Base-by-base conservation (phyloP, 2,797 vertebrate species). In the Amphiprion clarkii region DNA sequence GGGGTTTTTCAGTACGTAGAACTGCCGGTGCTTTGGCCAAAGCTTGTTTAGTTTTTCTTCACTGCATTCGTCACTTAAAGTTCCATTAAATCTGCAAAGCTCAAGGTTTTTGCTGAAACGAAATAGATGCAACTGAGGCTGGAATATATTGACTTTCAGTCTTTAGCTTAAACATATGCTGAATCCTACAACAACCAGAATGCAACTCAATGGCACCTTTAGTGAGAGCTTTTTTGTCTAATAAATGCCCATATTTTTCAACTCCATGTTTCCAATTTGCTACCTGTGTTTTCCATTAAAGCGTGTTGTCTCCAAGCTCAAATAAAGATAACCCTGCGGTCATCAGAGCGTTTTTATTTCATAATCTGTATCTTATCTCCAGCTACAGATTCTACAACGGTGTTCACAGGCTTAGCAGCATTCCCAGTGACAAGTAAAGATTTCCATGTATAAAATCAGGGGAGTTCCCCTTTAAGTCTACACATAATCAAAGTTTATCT, bases 301-400 rank as follows among this genome's bases (percentile, higher is more conserved):
- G 66, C 0, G 1, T 58, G 7, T 33, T 39, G 54, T 68, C 42
- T 66, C 11, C 12, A 27, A 48, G 39, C 13, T n/a, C 46, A 19
- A 25, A 67, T 2, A 52, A 6, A 67, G 62, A 71, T 67, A 60
- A 6, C 19, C 3, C 21, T 16, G 17, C 25, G 1, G 5, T 54
- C 61, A 53, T 53, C 31, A 59, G 14, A 39, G 8, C 46, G 52
- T 40, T 19, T 56, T 68, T 69, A 66, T 16, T 46, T 16, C 8
- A 49, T 65, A 44, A 52, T 56, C 54, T 52, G 61, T 23, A 5
- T 33, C 31, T 65, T 52, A 54, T 19, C 17, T 25, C 42, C 3
- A 74, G 33, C 19, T 29, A 44, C 48, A 67, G 11, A 40, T 60
- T 49, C 63, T 5, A 48, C 21, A 39, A 12, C 40, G 63, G 53